Evolutionary conservation across 2,113 vertebrate species (phyloP).

Genomic region (Silurus glanis): DNA sequence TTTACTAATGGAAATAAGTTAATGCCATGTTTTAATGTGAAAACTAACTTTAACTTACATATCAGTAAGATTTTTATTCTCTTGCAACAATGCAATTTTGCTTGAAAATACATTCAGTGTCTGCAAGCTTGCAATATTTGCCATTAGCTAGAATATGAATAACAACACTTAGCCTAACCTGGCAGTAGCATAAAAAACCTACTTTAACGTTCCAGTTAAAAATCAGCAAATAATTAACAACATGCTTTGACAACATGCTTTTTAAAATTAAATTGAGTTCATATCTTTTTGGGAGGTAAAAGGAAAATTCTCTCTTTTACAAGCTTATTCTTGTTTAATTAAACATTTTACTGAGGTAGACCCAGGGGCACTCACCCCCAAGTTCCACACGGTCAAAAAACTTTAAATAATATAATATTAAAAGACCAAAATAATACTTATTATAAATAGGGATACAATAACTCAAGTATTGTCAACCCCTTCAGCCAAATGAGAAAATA

Average conservation of each 20-base stretch:
- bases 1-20: neutral
- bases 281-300: neutral
- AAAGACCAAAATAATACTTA: neutral
- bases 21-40: neutral
- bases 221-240: neutral
- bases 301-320: neutral
- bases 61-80: neutral
- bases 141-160: neutral
- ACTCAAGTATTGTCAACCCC: neutral
- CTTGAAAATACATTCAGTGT: neutral
- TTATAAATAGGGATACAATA: neutral
- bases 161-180: neutral
- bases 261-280: neutral
- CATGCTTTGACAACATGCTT: neutral
- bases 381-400: neutral
- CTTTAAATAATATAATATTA: too few relatives aligned
- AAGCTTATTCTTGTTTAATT: neutral
- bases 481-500: neutral
- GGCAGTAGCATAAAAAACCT: neutral
- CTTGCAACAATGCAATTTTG: neutral
- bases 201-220: neutral
- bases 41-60: neutral
- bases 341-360: constrained; percentile 7
- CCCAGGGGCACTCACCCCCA: neutral
- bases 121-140: neutral